phyloP scores from a whole-genome alignment of 2,113 vertebrate genomes.

The Ivindomyrus marchei region DNA sequence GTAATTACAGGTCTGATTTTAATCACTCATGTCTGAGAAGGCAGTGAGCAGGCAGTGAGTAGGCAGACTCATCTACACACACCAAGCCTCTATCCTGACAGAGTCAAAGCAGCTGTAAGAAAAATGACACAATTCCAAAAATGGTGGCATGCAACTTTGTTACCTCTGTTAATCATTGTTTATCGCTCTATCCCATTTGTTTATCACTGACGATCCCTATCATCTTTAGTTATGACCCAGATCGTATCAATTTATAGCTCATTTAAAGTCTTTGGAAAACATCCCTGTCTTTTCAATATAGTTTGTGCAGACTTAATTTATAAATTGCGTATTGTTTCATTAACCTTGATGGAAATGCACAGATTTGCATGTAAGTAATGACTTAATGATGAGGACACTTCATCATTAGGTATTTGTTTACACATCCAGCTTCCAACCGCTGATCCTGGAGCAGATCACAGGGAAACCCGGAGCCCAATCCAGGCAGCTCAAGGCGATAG shows the following conservation, averaged over 20 bases:
- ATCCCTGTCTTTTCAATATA: background rate
- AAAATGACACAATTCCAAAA: background rate
- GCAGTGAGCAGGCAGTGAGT: background rate
- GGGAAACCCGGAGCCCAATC: background rate
- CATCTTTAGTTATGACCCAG: background rate
- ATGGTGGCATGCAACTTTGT: background rate
- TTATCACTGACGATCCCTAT: background rate
- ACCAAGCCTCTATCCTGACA: background rate
- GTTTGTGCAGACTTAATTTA: background rate
- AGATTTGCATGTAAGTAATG: background rate
- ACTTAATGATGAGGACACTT: background rate
- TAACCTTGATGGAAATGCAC: background rate
- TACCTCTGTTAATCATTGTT: background rate
- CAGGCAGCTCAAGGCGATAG: background rate
- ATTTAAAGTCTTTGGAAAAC: background rate
- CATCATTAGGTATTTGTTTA: background rate
- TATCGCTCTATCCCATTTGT: background rate
- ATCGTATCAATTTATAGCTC: background rate
- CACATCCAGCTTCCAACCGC: background rate
- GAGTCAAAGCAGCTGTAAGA: background rate
- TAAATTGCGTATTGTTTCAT: background rate
- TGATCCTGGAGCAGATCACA: background rate
- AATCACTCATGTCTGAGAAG: conserved; percentile 5
- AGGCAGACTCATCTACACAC: background rate
- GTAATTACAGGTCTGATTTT: conserved; percentile 21